Evolutionary conservation across 2,113 vertebrate species (phyloP).

Genomic region (Cranoglanis bouderius): DNA sequence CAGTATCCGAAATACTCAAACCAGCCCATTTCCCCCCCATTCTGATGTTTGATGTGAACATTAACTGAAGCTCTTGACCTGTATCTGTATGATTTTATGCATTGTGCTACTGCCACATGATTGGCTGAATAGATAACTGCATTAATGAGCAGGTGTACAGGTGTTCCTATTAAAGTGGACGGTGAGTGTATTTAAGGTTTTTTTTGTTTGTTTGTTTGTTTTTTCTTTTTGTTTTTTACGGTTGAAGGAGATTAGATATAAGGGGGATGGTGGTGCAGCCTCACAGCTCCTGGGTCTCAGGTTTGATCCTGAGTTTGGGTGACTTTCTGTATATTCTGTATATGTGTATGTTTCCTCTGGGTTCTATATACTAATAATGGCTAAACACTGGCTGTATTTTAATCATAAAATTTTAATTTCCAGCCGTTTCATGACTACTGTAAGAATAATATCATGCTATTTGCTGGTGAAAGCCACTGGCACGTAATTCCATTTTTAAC

Average conservation of each 20-base stretch:
- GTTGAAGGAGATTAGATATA: background rate
- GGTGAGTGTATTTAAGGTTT: background rate
- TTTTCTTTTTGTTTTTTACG: too few species aligned
- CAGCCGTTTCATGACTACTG: background rate
- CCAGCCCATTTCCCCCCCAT: too few species aligned
- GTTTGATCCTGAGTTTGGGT: background rate
- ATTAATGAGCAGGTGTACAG: too few species aligned
- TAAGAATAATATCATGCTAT: background rate
- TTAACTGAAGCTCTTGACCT: too few species aligned
- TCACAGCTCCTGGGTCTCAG: background rate
- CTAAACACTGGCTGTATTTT: background rate
- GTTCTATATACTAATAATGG: background rate
- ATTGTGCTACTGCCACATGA: too few species aligned
- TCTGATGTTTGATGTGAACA: too few species aligned
- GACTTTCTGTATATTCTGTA: background rate
- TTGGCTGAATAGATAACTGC: too few species aligned
- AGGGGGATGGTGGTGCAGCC: background rate
- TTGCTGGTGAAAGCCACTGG: slow-evolving; percentile 35
- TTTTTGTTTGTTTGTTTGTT: too few species aligned
- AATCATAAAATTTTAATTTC: background rate
- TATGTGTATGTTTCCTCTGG: background rate
- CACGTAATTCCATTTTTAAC: slow-evolving; percentile 14
- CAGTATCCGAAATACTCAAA: too few species aligned
- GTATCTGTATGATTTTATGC: too few species aligned
- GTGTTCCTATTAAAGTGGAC: too few species aligned